These are phyloP conservation scores for Rhinolophus ferrumequinum DNA, from an alignment of 2,113 vertebrate genomes.

Conservation along the genomic window DNA sequence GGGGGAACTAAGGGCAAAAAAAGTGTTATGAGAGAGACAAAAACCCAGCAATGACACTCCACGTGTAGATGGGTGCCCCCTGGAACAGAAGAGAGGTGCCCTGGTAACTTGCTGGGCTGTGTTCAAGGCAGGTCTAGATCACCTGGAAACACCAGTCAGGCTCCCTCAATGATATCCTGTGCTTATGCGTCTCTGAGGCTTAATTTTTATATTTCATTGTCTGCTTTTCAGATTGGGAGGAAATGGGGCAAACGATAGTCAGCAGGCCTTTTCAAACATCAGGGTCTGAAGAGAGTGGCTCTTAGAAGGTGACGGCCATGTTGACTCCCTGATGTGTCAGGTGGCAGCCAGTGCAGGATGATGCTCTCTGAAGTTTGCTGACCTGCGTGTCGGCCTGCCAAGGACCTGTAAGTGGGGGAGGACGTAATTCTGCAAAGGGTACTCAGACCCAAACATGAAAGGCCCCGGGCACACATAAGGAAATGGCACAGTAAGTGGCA, in stretches of 20 bases:
- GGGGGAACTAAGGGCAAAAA: background rate
- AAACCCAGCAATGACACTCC: background rate
- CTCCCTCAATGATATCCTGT: background rate
- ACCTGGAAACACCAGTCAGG: background rate
- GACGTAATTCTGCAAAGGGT: background rate
- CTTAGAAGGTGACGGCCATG: accelerated
- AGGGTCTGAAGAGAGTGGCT: background rate
- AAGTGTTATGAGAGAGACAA: background rate
- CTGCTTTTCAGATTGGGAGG: background rate
- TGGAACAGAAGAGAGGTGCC: accelerated
- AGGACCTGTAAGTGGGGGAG: background rate
- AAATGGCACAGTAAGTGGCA: background rate
- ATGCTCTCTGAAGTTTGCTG: background rate
- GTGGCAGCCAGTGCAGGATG: accelerated
- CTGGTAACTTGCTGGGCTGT: background rate
- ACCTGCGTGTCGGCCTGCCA: background rate
- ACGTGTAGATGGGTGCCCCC: accelerated
- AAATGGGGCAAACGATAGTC: background rate
- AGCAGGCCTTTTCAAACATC: background rate
- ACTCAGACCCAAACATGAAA: background rate
- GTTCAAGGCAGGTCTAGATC: background rate
- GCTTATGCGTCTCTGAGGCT: background rate
- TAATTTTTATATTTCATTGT: background rate
- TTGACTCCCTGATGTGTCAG: accelerated
- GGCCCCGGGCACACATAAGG: background rate